A percentile compares a stretch with the other conserved stretches of the same genome.
Conservation (phyloP, 2,113 vertebrate species). For the Halichoeres trimaculatus region DNA sequence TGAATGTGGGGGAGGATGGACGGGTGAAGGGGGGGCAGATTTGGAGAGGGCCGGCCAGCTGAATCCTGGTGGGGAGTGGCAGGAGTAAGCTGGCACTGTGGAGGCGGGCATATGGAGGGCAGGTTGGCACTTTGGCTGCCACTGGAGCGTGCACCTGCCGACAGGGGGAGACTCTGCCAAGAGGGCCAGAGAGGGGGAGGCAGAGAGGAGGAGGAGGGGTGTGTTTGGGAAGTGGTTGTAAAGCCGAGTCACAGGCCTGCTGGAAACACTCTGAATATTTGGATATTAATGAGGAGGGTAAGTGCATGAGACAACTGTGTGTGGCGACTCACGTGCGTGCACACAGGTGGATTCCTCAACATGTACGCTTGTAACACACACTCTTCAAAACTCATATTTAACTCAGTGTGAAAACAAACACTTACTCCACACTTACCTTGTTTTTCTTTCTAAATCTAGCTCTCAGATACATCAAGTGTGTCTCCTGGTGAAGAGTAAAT, state of each 20-base stretch:
- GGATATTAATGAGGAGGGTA: constrained; percentile 74
- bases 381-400: constrained; percentile 12
- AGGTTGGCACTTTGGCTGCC: constrained; percentile 87
- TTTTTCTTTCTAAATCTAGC: constrained; percentile 66
- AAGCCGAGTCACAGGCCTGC: constrained; percentile 36
- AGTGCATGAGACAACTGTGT: constrained; percentile 68
- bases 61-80: constrained; percentile 81
- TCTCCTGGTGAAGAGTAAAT: constrained; percentile 52
- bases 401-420: constrained; percentile 39
- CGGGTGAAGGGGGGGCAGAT: constrained; percentile 62
- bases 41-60: constrained; percentile 72
- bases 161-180: constrained; percentile 80
- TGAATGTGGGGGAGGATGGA: constrained; percentile 43
- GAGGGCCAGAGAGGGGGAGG: constrained; percentile 36
- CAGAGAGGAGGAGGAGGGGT: background rate
- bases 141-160: constrained; percentile 84
- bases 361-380: constrained; percentile 8
- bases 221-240: constrained; percentile 24
- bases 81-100: constrained; percentile 86
- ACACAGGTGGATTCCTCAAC: constrained; percentile 10
- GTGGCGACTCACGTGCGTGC: constrained; percentile 29
- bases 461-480: constrained; percentile 39
- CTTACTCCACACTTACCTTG: constrained; percentile 12
- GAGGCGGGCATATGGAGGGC: constrained; percentile 87
- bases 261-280: constrained; percentile 64